Conservation (phyloP, 2,113 vertebrate genomes). For the Callopanchax toddi region DNA sequence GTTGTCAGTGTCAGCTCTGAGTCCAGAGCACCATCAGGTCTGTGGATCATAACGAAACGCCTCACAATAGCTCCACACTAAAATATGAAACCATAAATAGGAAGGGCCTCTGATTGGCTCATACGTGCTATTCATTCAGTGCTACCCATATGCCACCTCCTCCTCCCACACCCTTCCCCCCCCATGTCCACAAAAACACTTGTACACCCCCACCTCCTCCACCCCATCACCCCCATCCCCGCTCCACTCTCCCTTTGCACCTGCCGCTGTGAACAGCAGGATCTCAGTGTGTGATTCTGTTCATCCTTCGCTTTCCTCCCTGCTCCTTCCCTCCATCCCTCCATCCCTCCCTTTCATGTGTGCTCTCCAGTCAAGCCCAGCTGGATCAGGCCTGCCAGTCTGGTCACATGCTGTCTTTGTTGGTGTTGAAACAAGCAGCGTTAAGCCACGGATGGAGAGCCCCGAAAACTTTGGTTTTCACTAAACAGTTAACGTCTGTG, state of each 20-base stretch:
- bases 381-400: constrained; percentile 70
- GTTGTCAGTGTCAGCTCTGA: constrained; percentile 23
- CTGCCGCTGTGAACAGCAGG: constrained; percentile 81
- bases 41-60: constrained; percentile 50
- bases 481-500: constrained; percentile 9
- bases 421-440: constrained; percentile 52
- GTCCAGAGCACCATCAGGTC: constrained; percentile 28
- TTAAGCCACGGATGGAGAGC: too few relatives aligned
- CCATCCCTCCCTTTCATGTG: constrained; percentile 75
- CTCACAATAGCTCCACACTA: constrained; percentile 28
- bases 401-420: constrained; percentile 65
- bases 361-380: constrained; percentile 74
- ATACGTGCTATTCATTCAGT: constrained; percentile 51
- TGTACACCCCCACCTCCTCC: neutral
- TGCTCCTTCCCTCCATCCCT: constrained; percentile 59
- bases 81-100: constrained; percentile 54
- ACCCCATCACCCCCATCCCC: neutral
- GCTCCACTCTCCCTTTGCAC: constrained; percentile 58
- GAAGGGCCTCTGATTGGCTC: constrained; percentile 44
- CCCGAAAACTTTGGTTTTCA: constrained; percentile 19
- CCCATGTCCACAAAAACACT: constrained; percentile 40
- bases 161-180: neutral
- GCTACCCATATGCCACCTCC: constrained; percentile 46
- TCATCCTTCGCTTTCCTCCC: constrained; percentile 57
- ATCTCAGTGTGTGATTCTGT: constrained; percentile 72